A percentile compares a stretch with the other conserved stretches of the same genome.
phyloP scores from a whole-genome alignment of 2,888 invertebrate genomes.

The Embidobia sp. region DNA sequence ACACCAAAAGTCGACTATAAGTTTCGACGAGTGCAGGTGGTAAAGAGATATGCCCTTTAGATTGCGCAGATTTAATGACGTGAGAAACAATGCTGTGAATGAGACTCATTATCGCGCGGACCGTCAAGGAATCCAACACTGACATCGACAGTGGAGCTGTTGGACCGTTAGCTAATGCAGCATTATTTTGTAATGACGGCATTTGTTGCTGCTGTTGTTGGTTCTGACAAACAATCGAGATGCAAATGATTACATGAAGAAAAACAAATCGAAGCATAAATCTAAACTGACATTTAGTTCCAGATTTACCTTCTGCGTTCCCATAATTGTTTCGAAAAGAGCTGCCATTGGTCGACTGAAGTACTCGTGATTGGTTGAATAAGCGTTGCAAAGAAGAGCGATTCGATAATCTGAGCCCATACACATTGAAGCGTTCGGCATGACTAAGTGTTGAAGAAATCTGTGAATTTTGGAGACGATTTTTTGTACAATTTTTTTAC shows the following conservation, averaged over 20 bases:
- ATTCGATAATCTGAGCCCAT: constrained; percentile 95
- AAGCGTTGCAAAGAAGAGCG: constrained; percentile 96
- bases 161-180: constrained; percentile 84
- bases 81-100: constrained; percentile 93
- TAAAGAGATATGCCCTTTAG: constrained; percentile 91
- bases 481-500: too few relatives aligned
- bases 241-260: too few relatives aligned
- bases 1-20: constrained; percentile 94
- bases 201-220: constrained; percentile 82
- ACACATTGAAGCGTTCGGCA: constrained; percentile 87
- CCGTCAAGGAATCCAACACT: constrained; percentile 94
- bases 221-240: too few relatives aligned
- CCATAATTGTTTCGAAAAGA: constrained; percentile 92
- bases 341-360: constrained; percentile 96
- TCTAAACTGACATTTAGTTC: too few relatives aligned
- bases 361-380: constrained; percentile 95
- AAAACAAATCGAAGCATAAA: too few relatives aligned
- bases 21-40: constrained; percentile 97
- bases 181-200: constrained; percentile 82
- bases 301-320: constrained; percentile 84
- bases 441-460: constrained; percentile 92
- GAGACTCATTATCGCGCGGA: constrained; percentile 97
- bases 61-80: constrained; percentile 94
- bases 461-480: too few relatives aligned
- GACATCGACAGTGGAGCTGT: constrained; percentile 95